Evolutionary conservation across 2,797 vertebrate species (phyloP), one percentile per base, ranked within the genome.

Genomic region (Siniperca scherzeri): DNA sequence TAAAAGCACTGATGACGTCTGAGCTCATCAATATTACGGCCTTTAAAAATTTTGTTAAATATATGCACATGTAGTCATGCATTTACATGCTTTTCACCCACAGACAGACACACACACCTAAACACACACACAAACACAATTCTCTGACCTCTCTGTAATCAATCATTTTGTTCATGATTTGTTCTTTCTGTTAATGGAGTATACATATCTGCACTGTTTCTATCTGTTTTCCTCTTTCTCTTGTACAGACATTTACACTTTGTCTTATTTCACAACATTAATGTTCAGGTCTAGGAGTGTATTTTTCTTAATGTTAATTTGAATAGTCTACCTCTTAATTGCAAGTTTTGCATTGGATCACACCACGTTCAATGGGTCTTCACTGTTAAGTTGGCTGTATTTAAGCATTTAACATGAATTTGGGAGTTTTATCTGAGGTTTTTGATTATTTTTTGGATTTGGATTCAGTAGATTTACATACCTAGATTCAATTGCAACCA

Each of bases 21-120:
- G 30, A 30, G 30, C 30, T 30, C 3, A 30, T 30, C 30, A 30
- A 30, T 30, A 3, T 3, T 30, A 30, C 30, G 30, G 30, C 3
- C 30, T 30, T 30, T 30, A 30, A 3, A 30, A 30, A 30, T 30
- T 25, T 17, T 25, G 11, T 70, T 81, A 25, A 74, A 72, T 22
- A 71, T 14, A 42, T 53, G 3, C 60, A 70, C 62, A 5, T 40
- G 19, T 46, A 42, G 19, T 67, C 71, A 21, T 55, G 14, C 61
- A 46, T 70, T 77, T 60, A 71, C 27, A 60, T 61, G 40, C 12
- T 59, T 62, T 16, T 69, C 17, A 53, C 46, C 33, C 27, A 17
- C 16, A 53, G 13, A 73, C 2, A 0, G 50, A 67, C 62, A 64
- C 38, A 14, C 3, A 46, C 36, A 56, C 27, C 14, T 5, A 48